Conservation (phyloP, 2,113 vertebrate genomes). For the Corvus cornix region DNA sequence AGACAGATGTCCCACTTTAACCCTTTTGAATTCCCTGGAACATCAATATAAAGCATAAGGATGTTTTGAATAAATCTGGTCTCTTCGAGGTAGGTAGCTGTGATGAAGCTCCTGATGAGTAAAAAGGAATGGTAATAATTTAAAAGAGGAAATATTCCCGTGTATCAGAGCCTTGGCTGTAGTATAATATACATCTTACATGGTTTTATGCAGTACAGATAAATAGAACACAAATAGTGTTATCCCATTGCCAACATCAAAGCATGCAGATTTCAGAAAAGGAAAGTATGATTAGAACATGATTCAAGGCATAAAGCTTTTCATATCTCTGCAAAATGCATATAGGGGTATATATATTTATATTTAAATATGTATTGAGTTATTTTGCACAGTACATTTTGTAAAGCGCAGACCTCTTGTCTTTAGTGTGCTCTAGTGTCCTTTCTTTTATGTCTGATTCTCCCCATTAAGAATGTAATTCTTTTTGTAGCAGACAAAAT, state of each 20-base stretch:
- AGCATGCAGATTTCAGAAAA: slow-evolving; percentile 27
- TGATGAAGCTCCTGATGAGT: background rate
- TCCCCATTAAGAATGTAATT: slow-evolving; percentile 2
- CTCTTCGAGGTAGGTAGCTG: background rate
- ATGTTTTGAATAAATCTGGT: background rate
- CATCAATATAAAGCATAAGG: background rate
- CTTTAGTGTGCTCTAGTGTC: slow-evolving; percentile 22
- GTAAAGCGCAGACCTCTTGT: slow-evolving; percentile 32
- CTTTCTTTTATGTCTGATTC: slow-evolving; percentile 59
- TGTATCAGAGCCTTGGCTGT: slow-evolving; percentile 7
- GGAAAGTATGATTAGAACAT: background rate
- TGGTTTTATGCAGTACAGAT: background rate
- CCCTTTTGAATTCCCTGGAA: background rate
- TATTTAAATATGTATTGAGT: background rate
- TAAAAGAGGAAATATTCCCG: slow-evolving; percentile 7
- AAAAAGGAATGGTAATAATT: slow-evolving; percentile 9
- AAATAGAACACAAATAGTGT: slow-evolving; percentile 38
- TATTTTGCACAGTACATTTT: background rate
- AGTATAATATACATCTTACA: background rate
- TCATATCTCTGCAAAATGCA: slow-evolving; percentile 25
- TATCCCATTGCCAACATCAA: slow-evolving; percentile 12
- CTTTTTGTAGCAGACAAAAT: slow-evolving; percentile 64
- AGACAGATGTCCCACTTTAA: background rate
- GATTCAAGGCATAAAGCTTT: slow-evolving; percentile 36
- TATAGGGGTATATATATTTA: background rate